Conservation (phyloP, 2,113 vertebrate species). For the Gnathochromis pfefferi region DNA sequence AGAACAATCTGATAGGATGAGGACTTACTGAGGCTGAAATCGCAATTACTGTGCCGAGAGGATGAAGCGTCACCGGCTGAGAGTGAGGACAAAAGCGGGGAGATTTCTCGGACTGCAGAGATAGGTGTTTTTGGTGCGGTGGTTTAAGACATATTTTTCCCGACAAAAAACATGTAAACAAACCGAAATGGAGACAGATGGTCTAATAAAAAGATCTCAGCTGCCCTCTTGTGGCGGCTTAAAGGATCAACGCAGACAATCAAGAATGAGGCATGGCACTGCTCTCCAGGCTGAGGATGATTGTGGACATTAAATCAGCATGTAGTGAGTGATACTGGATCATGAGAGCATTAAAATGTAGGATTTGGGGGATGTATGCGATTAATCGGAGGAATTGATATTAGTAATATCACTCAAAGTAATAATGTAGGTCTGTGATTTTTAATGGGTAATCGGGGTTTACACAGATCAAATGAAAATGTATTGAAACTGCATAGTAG, state of each 20-base stretch:
- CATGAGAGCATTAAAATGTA: not conserved
- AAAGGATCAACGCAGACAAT: not conserved
- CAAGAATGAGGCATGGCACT: not conserved
- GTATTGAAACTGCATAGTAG: not conserved
- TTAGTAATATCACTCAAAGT: not conserved
- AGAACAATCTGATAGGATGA: constrained; percentile 37
- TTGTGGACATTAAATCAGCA: not conserved
- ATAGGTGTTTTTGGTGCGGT: not conserved
- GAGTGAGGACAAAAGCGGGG: not conserved
- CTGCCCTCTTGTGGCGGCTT: constrained; percentile 64
- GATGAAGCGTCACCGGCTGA: not conserved
- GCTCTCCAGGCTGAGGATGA: not conserved
- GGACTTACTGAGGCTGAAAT: not conserved
- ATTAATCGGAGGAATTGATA: not conserved
- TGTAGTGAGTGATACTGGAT: not conserved
- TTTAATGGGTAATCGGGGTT: not conserved
- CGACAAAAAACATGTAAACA: constrained; percentile 6
- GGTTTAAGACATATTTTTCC: not conserved
- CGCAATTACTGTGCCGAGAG: not conserved
- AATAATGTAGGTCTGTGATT: not conserved
- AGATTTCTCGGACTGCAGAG: not conserved
- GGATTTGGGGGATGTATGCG: not conserved
- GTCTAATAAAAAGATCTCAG: constrained; percentile 37
- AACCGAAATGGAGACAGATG: not conserved
- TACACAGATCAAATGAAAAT: not conserved